Evolutionary conservation across 2,888 invertebrate genomes (phyloP).

Genomic region (Adelphocoris suturalis): DNA sequence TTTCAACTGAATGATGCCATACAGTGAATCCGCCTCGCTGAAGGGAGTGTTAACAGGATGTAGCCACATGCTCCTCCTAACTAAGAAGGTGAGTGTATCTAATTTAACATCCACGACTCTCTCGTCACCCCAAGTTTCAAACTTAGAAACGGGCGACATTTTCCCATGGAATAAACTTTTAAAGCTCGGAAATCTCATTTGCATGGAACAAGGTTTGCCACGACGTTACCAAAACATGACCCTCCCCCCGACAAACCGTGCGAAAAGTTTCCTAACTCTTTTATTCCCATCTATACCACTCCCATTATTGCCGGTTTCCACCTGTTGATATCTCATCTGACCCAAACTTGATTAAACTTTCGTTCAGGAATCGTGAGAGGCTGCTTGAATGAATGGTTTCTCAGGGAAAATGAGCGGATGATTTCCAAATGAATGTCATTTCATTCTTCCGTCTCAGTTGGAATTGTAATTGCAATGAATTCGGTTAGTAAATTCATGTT

Average conservation of each 20-base stretch:
- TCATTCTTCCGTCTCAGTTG: too few relatives aligned
- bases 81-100: constrained; percentile 16
- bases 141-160: not conserved
- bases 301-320: not conserved
- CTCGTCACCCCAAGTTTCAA: constrained; percentile 18
- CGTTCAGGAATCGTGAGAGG: too few relatives aligned
- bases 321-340: not conserved
- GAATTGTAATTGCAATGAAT: too few relatives aligned
- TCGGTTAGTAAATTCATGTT: too few relatives aligned
- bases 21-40: not conserved
- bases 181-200: not conserved
- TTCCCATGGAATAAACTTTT: not conserved
- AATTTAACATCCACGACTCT: not conserved
- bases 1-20: not conserved
- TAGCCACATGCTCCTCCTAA: not conserved
- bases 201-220: not conserved
- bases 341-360: too few relatives aligned
- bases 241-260: not conserved
- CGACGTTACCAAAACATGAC: not conserved
- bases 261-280: not conserved
- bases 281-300: not conserved
- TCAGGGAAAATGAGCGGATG: too few relatives aligned
- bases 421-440: too few relatives aligned
- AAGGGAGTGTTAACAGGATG: not conserved
- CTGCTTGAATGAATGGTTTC: too few relatives aligned